A percentile compares a stretch with the other conserved stretches of the same genome.
phyloP scores from a whole-genome alignment of 2,888 invertebrate genomes.

The Drosophila limbata region DNA sequence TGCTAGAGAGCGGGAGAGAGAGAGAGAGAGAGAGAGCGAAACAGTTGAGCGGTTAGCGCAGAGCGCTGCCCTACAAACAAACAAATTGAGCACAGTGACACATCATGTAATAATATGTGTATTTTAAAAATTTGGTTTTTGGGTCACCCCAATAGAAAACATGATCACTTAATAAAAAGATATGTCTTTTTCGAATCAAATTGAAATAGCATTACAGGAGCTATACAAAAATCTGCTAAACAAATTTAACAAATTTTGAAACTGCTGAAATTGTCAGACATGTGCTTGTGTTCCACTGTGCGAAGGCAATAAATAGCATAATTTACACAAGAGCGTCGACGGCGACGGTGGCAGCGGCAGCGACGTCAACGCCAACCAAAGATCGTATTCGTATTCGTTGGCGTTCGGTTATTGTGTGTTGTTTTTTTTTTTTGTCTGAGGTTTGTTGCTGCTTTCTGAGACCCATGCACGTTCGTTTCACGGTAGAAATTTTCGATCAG shows the following conservation, averaged over 20 bases:
- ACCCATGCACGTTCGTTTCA: constrained; percentile 64
- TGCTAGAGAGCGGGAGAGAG: constrained; percentile 5
- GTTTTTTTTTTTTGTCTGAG: constrained; percentile 29
- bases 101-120: background rate
- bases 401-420: constrained; percentile 45
- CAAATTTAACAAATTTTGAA: background rate
- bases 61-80: constrained; percentile 47
- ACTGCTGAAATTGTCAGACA: background rate
- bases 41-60: constrained; percentile 6
- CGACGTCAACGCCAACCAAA: constrained; percentile 35
- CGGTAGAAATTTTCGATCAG: constrained; percentile 85
- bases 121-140: background rate
- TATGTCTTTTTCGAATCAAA: background rate
- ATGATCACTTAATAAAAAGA: background rate
- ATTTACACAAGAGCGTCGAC: constrained; percentile 71
- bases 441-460: constrained; percentile 72
- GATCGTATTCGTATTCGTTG: constrained; percentile 57
- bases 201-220: background rate
- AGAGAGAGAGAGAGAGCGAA: constrained; percentile 3
- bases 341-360: constrained; percentile 28
- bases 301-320: constrained; percentile 66
- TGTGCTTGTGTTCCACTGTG: constrained; percentile 38
- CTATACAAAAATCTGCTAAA: background rate
- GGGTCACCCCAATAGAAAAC: background rate
- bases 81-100: constrained; percentile 36